Conservation (phyloP, 2,797 vertebrate species). For the Anguilla pacifica region DNA sequence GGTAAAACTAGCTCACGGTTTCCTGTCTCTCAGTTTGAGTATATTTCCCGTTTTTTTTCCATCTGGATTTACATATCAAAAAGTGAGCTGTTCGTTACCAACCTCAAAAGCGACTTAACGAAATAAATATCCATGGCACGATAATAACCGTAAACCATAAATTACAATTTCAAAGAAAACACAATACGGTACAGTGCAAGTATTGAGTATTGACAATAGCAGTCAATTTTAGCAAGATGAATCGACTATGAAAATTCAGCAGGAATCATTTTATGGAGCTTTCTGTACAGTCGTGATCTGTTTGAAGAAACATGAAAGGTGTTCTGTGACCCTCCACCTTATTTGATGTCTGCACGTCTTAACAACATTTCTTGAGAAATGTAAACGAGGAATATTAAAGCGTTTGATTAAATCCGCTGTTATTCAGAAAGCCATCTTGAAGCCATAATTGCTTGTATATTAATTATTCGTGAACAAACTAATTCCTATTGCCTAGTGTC, state of each 20-base stretch:
- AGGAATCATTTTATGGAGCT: conserved; percentile 46
- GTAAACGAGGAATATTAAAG: conserved; percentile 58
- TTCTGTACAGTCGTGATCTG: conserved; percentile 52
- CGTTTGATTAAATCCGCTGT: conserved; percentile 55
- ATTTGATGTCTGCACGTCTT: conserved; percentile 61
- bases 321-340: conserved; percentile 55
- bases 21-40: conserved; percentile 45
- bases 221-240: conserved; percentile 54
- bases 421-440: conserved; percentile 56
- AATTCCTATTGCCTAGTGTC: not conserved
- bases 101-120: conserved; percentile 43
- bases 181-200: conserved; percentile 50
- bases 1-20: not conserved
- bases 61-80: conserved; percentile 61
- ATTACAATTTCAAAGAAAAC: conserved; percentile 66
- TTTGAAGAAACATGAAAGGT: conserved; percentile 68
- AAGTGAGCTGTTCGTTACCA: conserved; percentile 45
- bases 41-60: conserved; percentile 50
- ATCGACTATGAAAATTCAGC: conserved; percentile 53
- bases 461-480: not conserved
- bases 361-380: conserved; percentile 55
- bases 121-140: conserved; percentile 44
- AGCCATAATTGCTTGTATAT: conserved; percentile 27
- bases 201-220: conserved; percentile 67
- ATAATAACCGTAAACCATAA: conserved; percentile 61